A percentile compares a stretch with the other conserved stretches of the same genome.
Conservation (phyloP, 2,113 vertebrate species). For the Cochlearius cochlearius region DNA sequence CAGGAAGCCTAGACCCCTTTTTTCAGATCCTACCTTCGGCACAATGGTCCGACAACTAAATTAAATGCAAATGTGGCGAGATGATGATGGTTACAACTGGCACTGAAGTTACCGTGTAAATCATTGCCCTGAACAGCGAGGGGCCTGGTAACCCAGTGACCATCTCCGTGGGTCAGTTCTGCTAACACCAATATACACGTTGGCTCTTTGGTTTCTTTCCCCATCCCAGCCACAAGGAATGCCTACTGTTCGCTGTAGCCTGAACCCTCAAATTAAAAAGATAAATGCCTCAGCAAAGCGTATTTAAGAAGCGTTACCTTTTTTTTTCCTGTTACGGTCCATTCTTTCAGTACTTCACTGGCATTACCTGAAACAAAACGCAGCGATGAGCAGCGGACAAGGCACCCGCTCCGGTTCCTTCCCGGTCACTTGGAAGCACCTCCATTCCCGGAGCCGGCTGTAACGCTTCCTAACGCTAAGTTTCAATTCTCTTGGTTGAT, state of each 20-base stretch:
- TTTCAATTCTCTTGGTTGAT: not conserved
- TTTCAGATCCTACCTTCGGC: not conserved
- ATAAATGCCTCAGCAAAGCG: not conserved
- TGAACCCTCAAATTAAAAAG: not conserved
- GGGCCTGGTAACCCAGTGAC: not conserved
- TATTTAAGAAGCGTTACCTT: constrained; percentile 76
- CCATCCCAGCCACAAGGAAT: not conserved
- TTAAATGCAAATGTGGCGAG: not conserved
- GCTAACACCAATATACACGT: fast-evolving
- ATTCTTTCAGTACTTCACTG: constrained; percentile 92
- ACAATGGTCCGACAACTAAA: not conserved
- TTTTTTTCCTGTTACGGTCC: constrained; percentile 95
- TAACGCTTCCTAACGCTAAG: not conserved
- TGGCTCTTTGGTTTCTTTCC: not conserved
- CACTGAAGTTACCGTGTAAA: not conserved
- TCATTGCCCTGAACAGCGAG: not conserved
- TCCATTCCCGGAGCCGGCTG: not conserved
- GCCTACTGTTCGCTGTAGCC: not conserved
- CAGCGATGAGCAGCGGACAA: not conserved
- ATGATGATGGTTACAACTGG: not conserved
- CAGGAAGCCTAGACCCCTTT: not conserved
- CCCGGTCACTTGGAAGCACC: not conserved
- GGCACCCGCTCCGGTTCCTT: not conserved
- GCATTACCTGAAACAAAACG: constrained; percentile 81
- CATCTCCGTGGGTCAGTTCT: fast-evolving